Base-by-base conservation (phyloP, 2,113 vertebrate genomes). In the Orcinus orca region DNA sequence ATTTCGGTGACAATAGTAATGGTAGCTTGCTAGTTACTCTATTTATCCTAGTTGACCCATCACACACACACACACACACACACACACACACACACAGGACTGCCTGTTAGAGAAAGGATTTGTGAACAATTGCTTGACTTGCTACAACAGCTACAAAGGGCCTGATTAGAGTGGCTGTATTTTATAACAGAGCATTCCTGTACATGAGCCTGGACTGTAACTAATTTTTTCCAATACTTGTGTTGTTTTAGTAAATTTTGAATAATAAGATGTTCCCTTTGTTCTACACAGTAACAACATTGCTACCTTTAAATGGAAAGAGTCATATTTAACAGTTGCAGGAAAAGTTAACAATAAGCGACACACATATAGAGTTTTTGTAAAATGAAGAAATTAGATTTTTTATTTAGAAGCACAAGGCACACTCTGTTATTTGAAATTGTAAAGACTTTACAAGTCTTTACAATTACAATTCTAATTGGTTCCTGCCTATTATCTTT, bases 1-100 rank as follows among this genome's bases (percentile, higher is more conserved):
- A 94, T 95, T 97, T 97, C 47, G 53, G 74, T 86, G 63, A 94
- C 91, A 90, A 80, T 83, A 92, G 73, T 93, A 93, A 83, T 60
- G 44, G 79, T 67, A 26, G 25, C 38, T 95, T 89, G 7, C 62
- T 80, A 47, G 50, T 73, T 94, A 92, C 5, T 53, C 53, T 53
- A 53, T 53, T 53, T 53, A 53, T 18, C 5, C 53, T 53, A 53
- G 53, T 53, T 53, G 15, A 53, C 15, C 53, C 53, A 18, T 53
- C 5, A 2, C 55, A 58, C 60, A 67, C 41, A 55, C 17, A 55
- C 15, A 55, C 53, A 55, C 55, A 55, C 6, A 20, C n/a, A 17
- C 60, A 68, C 41, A 58, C 55, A 36, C n/a, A 41, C 83, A 50
- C 21, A 58, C 88, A 73, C 10, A 50, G 36, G 9, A 41, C 21